phyloP scores from a whole-genome alignment of 2,888 invertebrate genomes.

The Tromatobia lineatoria region DNA sequence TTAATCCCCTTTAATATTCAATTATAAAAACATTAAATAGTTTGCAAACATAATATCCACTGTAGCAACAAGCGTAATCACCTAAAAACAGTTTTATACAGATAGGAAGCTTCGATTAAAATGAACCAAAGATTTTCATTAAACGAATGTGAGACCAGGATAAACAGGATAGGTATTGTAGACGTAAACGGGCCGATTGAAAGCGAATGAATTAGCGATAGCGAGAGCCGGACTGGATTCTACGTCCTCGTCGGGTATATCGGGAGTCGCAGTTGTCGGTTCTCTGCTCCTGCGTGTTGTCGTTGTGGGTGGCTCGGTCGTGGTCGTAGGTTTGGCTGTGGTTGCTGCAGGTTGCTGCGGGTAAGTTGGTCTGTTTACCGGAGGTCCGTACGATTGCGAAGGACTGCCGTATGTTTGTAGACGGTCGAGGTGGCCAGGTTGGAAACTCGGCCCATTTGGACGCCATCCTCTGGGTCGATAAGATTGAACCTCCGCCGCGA shows the following conservation, averaged over 20 bases:
- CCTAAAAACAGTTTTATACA: background rate
- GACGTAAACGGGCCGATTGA: slow-evolving; percentile 82
- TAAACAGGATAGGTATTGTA: slow-evolving; percentile 80
- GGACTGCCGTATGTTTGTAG: slow-evolving; percentile 73
- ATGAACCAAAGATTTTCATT: slow-evolving; percentile 61
- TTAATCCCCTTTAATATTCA: background rate
- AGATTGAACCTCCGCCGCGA: slow-evolving; percentile 61
- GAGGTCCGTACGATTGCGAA: slow-evolving; percentile 61
- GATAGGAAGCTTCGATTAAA: background rate
- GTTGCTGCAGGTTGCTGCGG: slow-evolving; percentile 52
- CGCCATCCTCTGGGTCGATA: slow-evolving; percentile 82
- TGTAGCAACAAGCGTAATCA: background rate
- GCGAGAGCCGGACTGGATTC: slow-evolving; percentile 80
- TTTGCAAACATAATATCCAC: too few species aligned
- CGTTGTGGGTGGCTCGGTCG: slow-evolving; percentile 62
- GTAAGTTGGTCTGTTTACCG: slow-evolving; percentile 55
- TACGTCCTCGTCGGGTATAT: slow-evolving; percentile 74
- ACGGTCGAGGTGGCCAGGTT: slow-evolving; percentile 74
- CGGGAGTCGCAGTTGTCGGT: slow-evolving; percentile 78
- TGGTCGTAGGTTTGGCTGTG: slow-evolving; percentile 50
- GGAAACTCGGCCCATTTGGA: slow-evolving; percentile 79
- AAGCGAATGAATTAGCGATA: slow-evolving; percentile 83
- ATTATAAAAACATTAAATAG: slow-evolving; percentile 10
- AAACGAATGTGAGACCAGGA: slow-evolving; percentile 71
- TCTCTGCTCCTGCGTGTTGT: slow-evolving; percentile 59